These are phyloP conservation scores for Aplochiton taeniatus DNA, from an alignment of 2,797 vertebrate genomes.

Conservation along the genomic window DNA sequence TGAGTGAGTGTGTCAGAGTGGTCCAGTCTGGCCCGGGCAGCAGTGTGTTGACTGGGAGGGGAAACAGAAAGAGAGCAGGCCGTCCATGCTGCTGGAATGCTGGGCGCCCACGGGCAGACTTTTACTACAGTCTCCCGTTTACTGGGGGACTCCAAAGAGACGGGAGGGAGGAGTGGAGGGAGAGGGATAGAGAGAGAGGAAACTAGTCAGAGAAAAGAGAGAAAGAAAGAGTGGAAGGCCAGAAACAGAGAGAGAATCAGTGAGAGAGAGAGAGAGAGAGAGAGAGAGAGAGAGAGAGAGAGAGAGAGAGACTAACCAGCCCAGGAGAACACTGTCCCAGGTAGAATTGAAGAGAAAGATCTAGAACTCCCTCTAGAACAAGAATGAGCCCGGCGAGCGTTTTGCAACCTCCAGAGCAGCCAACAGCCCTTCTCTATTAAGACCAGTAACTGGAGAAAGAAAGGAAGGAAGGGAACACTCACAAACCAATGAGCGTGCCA, in stretches of 20 bases:
- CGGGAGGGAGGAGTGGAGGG: slow-evolving; percentile 50
- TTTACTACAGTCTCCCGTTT: slow-evolving; percentile 60
- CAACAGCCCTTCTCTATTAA: too few relatives aligned
- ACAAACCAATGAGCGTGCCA: slow-evolving; percentile 47
- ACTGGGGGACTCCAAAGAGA: slow-evolving; percentile 49
- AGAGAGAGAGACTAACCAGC: slow-evolving; percentile 46
- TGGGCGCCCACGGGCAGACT: slow-evolving; percentile 53
- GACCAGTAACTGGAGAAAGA: slow-evolving; percentile 2
- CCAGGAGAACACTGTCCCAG: too few relatives aligned
- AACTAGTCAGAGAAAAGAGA: slow-evolving; percentile 40
- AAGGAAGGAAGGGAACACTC: slow-evolving; percentile 9
- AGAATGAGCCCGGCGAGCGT: too few relatives aligned
- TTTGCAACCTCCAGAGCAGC: too few relatives aligned
- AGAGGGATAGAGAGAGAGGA: slow-evolving; percentile 53
- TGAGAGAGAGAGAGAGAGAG: slow-evolving; percentile 45
- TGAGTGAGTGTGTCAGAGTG: slow-evolving; percentile 31
- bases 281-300: slow-evolving; percentile 44
- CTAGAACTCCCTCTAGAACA: slow-evolving; percentile 31
- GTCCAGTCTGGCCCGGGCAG: slow-evolving; percentile 46
- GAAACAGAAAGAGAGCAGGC: slow-evolving; percentile 38
- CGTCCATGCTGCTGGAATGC: slow-evolving; percentile 60
- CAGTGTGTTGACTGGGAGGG: not conserved
- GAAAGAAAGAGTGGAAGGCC: slow-evolving; percentile 58
- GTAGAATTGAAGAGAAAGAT: too few relatives aligned
- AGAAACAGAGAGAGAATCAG: too few relatives aligned